Conservation (phyloP, 1,140 invertebrate species). For the Bombus breviceps region DNA sequence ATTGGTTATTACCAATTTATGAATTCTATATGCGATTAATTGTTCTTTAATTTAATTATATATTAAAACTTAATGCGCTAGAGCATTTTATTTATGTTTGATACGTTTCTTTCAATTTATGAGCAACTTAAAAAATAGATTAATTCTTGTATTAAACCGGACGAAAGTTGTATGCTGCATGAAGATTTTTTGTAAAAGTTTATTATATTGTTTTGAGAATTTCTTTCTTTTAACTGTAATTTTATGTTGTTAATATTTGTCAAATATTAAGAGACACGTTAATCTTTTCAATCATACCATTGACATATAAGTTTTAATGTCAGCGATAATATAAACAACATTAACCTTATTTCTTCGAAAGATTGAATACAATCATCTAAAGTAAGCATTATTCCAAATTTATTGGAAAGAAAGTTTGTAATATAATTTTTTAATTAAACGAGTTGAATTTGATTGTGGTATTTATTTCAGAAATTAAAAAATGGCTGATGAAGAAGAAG, state of each 20-base stretch:
- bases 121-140: slow-evolving; percentile 2
- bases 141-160: slow-evolving; percentile 13
- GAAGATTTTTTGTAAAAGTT: background rate
- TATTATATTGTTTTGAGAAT: background rate
- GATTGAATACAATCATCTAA: background rate
- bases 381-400: background rate
- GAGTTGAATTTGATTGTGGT: background rate
- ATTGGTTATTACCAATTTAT: slow-evolving; percentile 34
- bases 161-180: background rate
- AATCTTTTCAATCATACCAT: background rate
- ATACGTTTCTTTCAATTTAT: background rate
- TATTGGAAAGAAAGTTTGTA: background rate
- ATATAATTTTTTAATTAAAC: background rate
- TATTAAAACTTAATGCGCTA: background rate
- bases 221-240: background rate
- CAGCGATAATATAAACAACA: slow-evolving; percentile 30
- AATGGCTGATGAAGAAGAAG: slow-evolving; percentile 92
- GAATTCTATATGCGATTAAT: slow-evolving; percentile 1
- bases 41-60: background rate
- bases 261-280: background rate
- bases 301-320: background rate
- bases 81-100: background rate
- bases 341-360: slow-evolving; percentile 23
- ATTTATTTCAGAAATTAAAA: slow-evolving; percentile 32
- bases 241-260: background rate